phyloP scores from a whole-genome alignment of 2,888 invertebrate genomes.

The Amblyteles armatorius region DNA sequence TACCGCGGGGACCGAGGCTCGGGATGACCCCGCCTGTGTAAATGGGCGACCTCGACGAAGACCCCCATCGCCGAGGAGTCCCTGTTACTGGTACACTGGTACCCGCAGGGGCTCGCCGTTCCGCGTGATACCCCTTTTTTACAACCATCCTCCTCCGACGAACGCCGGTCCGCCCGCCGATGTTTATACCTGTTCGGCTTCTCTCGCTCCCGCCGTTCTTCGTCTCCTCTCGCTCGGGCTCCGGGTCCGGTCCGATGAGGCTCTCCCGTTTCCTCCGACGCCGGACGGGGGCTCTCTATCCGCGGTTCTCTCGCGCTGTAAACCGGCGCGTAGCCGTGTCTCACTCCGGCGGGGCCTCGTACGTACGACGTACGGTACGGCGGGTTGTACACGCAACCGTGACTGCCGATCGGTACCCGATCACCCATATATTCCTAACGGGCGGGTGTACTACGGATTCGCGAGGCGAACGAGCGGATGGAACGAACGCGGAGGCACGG shows the following conservation, averaged over 20 bases:
- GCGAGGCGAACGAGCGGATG: constrained; percentile 45
- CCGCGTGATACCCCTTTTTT: constrained; percentile 56
- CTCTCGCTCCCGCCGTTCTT: constrained; percentile 19
- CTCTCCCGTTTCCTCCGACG: constrained; percentile 1
- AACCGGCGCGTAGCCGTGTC: constrained; percentile 16
- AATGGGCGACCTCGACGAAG: constrained; percentile 81
- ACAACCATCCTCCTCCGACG: constrained; percentile 32
- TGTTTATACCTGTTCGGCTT: constrained; percentile 35
- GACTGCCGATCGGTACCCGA: constrained; percentile 69
- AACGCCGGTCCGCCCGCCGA: not conserved
- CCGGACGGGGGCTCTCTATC: constrained; percentile 12
- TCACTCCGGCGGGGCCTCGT: constrained; percentile 40
- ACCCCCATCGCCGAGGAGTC: constrained; percentile 63
- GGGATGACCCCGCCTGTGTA: constrained; percentile 82
- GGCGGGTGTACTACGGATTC: constrained; percentile 63
- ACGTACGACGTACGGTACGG: constrained; percentile 71
- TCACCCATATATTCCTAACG: constrained; percentile 73
- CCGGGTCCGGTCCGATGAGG: not conserved
- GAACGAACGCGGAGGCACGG: constrained; percentile 47
- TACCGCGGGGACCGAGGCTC: constrained; percentile 76
- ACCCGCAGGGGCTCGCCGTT: constrained; percentile 68
- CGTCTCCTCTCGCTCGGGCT: constrained; percentile 34
- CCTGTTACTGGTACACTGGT: constrained; percentile 58
- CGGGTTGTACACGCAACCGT: constrained; percentile 74
- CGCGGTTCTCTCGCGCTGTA: constrained; percentile 36